Evolutionary conservation across 2,888 invertebrate species (phyloP), one percentile per base, ranked within the genome.

Genomic region (Oeneis ivallda): DNA sequence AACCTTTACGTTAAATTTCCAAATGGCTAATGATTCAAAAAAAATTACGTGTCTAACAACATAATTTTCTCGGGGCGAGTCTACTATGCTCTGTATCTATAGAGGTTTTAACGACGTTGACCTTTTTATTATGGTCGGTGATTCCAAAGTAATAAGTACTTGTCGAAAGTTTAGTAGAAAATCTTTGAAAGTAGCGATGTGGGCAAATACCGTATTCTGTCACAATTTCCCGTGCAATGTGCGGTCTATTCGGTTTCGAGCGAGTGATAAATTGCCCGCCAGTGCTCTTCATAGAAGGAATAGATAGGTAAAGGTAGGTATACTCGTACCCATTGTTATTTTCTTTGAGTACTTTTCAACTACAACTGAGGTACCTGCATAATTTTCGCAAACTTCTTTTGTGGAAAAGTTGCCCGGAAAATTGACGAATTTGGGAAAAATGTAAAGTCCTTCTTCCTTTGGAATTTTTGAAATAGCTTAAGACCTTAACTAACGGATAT

Each of bases 201-300:
- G 75, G 76, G 75, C 71, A 78, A 76, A 81, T 77, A 78, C 78
- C 75, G 77, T 80, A 76, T 74, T 79, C 74, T 73, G 79, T 78
- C 79, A 80, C 81, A 82, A 84, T 87, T 86, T 84, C 80, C 74
- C 78, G 74, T 76, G 74, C 74, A 74, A 81, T 78, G 74, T 87
- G 87, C 82, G 87, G 88, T 88, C 77, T 84, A 82, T 81, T 83
- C 79, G 79, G 76, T 76, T 80, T 79, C 74, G 74, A 79, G 74
- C 76, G 76, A 77, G 76, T 81, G 79, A 83, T 80, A 80, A 79
- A 85, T 81, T 79, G 74, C 57, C 45, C 43, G 54, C 26, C 43
- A 45, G 39, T 32, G 53, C 39, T 59, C 58, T 62, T 54, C 54
- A 54, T 57, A 57, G 11, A 58, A 45, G 45, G 26, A n/a, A 10